Conservation (phyloP, 2,888 invertebrate genomes). For the Brachylomia viminalis region DNA sequence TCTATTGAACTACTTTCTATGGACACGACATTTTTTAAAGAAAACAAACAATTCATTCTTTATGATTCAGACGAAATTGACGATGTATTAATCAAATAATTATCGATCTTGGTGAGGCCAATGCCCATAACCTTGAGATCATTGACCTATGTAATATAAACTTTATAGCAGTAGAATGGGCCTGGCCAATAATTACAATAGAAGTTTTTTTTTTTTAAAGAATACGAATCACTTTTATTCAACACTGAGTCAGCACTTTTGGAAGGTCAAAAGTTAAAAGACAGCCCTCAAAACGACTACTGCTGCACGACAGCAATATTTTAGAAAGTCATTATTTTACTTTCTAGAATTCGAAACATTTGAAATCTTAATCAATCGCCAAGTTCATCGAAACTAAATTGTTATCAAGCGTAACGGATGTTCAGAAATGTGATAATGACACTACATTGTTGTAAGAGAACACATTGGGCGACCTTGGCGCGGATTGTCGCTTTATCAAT, state of each 20-base stretch:
- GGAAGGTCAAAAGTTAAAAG: not conserved
- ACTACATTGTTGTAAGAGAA: conserved; percentile 35
- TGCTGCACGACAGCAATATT: not conserved
- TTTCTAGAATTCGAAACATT: conserved; percentile 16
- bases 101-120: not conserved
- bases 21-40: not conserved
- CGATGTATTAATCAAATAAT: conserved; percentile 1
- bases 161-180: not conserved
- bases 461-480: conserved; percentile 43
- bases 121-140: conserved; percentile 6
- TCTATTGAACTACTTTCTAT: not conserved
- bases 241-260: not conserved
- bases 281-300: not conserved
- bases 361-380: not conserved
- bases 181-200: not conserved
- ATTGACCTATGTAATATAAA: conserved; percentile 7
- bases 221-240: too few species aligned
- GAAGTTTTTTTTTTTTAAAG: too few species aligned
- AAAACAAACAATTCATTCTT: not conserved
- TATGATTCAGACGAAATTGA: conserved; percentile 1
- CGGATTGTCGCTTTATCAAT: conserved; percentile 46
- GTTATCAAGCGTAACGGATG: conserved; percentile 5
- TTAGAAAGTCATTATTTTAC: not conserved
- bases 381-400: conserved; percentile 24
- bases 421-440: conserved; percentile 22